These are phyloP conservation scores for Apteryx owenii DNA, from an alignment of 2,113 vertebrate genomes.

Conservation along the genomic window DNA sequence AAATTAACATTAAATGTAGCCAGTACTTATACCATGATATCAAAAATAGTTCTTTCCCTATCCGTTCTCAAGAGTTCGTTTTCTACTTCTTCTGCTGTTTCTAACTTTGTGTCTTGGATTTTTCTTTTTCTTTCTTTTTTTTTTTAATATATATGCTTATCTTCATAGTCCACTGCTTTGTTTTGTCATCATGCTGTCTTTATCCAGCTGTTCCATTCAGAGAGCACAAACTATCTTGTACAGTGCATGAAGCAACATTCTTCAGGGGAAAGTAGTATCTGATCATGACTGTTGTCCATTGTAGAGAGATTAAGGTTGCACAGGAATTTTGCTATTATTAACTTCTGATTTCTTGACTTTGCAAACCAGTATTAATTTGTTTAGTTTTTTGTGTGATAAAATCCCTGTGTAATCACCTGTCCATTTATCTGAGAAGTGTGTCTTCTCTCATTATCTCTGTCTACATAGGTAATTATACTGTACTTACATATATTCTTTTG, in stretches of 20 bases:
- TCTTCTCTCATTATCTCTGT: not conserved
- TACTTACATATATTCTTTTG: not conserved
- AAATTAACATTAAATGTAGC: not conserved
- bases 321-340: not conserved
- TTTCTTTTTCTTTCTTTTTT: not conserved
- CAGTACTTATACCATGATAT: fast-evolving
- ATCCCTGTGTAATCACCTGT: not conserved
- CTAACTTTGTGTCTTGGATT: fast-evolving
- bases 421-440: not conserved
- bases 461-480: not conserved
- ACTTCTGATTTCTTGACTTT: not conserved
- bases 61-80: not conserved
- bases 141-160: not conserved
- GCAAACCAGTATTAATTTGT: not conserved
- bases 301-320: not conserved
- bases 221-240: not conserved
- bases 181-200: not conserved
- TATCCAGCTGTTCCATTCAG: not conserved
- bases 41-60: not conserved
- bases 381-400: not conserved
- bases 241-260: not conserved
- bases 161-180: not conserved
- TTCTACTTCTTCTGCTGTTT: not conserved
- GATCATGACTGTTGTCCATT: fast-evolving
- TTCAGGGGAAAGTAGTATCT: not conserved